Percentiles rank a stretch among this genome's conserved stretches.
phyloP scores from a whole-genome alignment of 2,888 invertebrate species.

The Pogonocherus hispidulus region DNA sequence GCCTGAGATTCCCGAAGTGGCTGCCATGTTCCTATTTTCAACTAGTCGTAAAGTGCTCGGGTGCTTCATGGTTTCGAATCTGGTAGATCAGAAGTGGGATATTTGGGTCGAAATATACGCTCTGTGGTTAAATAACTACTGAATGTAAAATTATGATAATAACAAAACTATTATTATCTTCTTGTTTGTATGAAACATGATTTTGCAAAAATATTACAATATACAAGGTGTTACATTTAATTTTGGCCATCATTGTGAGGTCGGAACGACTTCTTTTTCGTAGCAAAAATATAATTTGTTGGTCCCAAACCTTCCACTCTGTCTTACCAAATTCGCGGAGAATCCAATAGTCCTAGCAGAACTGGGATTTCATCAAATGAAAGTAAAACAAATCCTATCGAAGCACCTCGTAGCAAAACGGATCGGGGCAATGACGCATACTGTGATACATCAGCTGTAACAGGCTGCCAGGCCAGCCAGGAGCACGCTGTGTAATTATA shows the following conservation, averaged over 20 bases:
- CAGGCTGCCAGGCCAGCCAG: constrained; percentile 64
- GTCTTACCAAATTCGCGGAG: background rate
- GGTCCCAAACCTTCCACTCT: background rate
- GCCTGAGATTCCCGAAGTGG: constrained; percentile 70
- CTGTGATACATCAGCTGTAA: constrained; percentile 70
- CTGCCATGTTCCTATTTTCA: constrained; percentile 71
- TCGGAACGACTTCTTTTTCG: too few relatives aligned
- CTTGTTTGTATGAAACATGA: too few relatives aligned
- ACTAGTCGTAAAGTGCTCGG: constrained; percentile 60
- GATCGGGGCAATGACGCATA: constrained; percentile 69
- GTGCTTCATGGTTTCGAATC: constrained; percentile 24
- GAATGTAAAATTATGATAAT: too few relatives aligned
- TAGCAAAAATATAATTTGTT: background rate
- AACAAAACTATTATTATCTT: too few relatives aligned
- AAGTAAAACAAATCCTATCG: constrained; percentile 25
- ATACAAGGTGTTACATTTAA: too few relatives aligned
- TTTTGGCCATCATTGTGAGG: too few relatives aligned
- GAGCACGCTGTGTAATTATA: constrained; percentile 60
- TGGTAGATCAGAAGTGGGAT: background rate
- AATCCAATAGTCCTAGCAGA: background rate
- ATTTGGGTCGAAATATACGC: too few relatives aligned
- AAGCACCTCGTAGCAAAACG: constrained; percentile 54
- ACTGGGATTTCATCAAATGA: constrained; percentile 22
- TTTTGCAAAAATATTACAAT: too few relatives aligned
- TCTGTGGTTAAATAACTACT: too few relatives aligned